phyloP scores from a whole-genome alignment of 37 sponge, comb jelly and placozoan species.

The Spongilla lacustris region DNA sequence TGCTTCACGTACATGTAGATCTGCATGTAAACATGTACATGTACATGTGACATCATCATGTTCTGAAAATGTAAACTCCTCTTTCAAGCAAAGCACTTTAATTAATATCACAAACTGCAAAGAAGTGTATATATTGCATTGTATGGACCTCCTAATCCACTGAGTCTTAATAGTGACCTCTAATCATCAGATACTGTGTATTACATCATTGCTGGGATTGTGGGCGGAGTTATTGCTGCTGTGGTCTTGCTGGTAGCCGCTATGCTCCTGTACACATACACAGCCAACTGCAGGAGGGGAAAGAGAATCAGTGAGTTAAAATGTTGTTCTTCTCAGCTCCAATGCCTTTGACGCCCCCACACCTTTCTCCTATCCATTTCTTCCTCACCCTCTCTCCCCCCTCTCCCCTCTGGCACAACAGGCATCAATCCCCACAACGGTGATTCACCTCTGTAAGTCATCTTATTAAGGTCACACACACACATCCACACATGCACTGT shows the following conservation, averaged over 20 bases:
- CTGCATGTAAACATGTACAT: no score
- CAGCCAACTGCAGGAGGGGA: neutral
- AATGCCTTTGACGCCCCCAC: neutral
- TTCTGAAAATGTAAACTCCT: no score
- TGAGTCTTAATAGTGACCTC: no score
- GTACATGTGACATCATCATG: no score
- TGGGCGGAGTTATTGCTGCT: neutral
- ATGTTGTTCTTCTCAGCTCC: neutral
- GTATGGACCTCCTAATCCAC: no score
- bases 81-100: no score
- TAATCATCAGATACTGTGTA: neutral
- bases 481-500: neutral
- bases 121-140: no score
- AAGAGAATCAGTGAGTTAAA: neutral
- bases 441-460: neutral
- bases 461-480: neutral
- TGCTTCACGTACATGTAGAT: no score
- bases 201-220: neutral
- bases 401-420: neutral
- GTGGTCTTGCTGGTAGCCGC: neutral
- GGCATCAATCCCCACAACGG: neutral
- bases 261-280: neutral
- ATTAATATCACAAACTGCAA: no score
- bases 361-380: neutral
- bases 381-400: neutral